Base-by-base conservation (phyloP, 1,140 invertebrate genomes). In the Steinernema feltiae region DNA sequence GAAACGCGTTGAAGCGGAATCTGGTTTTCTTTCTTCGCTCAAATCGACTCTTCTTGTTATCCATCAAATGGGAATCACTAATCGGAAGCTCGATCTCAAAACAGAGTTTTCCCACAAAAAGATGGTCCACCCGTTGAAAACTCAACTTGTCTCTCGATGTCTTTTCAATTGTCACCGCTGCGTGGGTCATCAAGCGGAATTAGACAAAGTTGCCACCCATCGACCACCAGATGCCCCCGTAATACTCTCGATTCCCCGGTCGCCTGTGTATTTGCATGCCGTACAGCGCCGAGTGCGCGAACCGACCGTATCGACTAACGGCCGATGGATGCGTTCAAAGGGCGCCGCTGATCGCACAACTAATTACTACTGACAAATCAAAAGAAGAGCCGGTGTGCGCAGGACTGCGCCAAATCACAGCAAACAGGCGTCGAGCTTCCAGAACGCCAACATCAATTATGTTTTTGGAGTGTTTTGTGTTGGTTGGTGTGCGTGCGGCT, bases 361-460 rank as follows among this genome's bases (percentile, higher is more conserved):
- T 63, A 63, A 63, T 63, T 63, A 63, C 53, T 63, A 27, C 24
- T 63, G 53, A 63, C 53, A 27, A 63, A 27, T 63, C 41, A 46
- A 46, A 46, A 46, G 41, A 46, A n/a, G 41, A 46, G 41, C 41
- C 41, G 41, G 41, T 46, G 41, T n/a, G 41, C 41, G 41, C 41
- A 46, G 41, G 41, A 46, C 12, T 63, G 53, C 53, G 12, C 53
- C 53, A 63, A 17, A 63, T 63, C 53, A 63, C 15, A 63, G 53
- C 53, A 63, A 63, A 63, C 53, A 63, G 53, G 53, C 53, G 53
- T 63, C 53, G 15, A 63, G 53, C 53, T 63, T 63, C 24, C 53
- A 63, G 12, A 27, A 63, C 24, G 53, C 53, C 53, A 63, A 63
- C 12, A 63, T 63, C 53, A 27, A 63, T 63, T 63, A 63, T 63